Evolutionary conservation across 2,797 vertebrate species (phyloP), one percentile per base, ranked within the genome.

Genomic region (Brachymystax lenok): DNA sequence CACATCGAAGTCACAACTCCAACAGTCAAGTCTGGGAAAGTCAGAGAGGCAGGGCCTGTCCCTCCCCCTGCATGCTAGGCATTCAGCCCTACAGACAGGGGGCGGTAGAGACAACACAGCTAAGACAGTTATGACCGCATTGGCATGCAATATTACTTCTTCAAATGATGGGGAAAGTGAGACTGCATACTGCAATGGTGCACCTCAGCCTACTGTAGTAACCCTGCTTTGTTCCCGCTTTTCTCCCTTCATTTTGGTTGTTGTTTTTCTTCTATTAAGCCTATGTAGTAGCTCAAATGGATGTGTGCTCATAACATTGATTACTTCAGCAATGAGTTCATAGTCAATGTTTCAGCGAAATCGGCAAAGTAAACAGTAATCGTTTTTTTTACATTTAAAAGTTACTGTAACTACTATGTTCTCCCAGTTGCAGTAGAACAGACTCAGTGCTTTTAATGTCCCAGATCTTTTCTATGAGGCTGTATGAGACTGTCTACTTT

Each of bases 1-100:
- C 81, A 46, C 90, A 89, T 74, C 51, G 87, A 93, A 91, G 91
- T 92, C 88, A 91, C 77, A 28, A 16, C 81, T 83, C 78, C 85
- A 91, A 78, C 80, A 83, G 83, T 88, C 77, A 79, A 86, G 86
- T 75, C 80, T 75, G 86, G 80, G 81, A 89, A 80, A 76, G 77
- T 80, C 74, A 74, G 74, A 83, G 63, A 56, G 21, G 24, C n/a
- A n/a, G 16, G 27, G 27, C 10, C 51, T 73, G 74, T 73, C 63
- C 74, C 54, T 73, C 72, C 74, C 67, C 74, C 54, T 82, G 13
- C 7, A 69, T 40, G 30, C 8, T 40, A 24, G 68, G 19, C 14
- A 35, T 69, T 35, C 67, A 50, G 54, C 66, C 13, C 2, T 27
- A n/a, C 16, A 64, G 17, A 74, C 27, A 56, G 33, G 28, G 7